phyloP scores from a whole-genome alignment of 1,140 invertebrate species.

The Epicauta chinensis region DNA sequence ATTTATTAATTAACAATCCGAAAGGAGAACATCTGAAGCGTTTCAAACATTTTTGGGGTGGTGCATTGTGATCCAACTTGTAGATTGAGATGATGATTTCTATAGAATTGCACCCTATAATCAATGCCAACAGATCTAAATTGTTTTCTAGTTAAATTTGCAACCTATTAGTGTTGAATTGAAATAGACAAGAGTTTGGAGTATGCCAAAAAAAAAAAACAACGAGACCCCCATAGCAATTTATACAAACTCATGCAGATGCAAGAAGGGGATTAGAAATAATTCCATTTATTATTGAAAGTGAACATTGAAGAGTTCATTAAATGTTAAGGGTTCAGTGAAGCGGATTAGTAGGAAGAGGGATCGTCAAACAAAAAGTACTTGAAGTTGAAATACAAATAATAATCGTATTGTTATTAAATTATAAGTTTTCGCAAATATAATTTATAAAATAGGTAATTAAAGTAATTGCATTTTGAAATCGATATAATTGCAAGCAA shows the following conservation, averaged over 20 bases:
- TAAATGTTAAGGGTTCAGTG: conserved; percentile 11
- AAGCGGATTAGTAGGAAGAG: not conserved
- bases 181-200: not conserved
- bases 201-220: not conserved
- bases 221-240: not conserved
- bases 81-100: too few species aligned
- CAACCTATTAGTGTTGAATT: too few species aligned
- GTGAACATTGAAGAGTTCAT: conserved; percentile 15
- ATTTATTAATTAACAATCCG: too few species aligned
- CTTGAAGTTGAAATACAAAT: conserved; percentile 4
- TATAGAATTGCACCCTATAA: too few species aligned
- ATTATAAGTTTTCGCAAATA: not conserved
- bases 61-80: too few species aligned
- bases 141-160: too few species aligned
- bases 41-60: too few species aligned
- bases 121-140: too few species aligned
- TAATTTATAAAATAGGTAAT: not conserved
- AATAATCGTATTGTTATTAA: not conserved
- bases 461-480: not conserved
- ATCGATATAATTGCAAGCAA: too few species aligned
- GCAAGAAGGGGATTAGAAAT: conserved; percentile 10
- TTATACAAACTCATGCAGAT: not conserved
- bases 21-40: too few species aligned
- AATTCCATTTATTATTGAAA: conserved; percentile 13
- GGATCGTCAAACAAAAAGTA: conserved; percentile 4